phyloP scores from a whole-genome alignment of 1,140 invertebrate genomes.

The Micrasema minimum region DNA sequence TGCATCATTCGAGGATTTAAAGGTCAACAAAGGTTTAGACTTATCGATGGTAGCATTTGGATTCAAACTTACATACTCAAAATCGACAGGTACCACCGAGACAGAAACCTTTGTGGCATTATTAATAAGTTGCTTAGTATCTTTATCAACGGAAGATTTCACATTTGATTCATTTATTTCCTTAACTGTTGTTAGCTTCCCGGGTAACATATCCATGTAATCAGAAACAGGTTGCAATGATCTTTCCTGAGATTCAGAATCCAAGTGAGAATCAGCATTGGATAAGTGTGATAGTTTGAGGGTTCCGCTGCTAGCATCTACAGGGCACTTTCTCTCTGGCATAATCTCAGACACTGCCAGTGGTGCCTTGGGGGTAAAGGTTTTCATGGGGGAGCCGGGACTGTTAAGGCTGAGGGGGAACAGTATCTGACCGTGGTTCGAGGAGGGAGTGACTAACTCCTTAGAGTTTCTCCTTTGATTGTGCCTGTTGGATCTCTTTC shows the following conservation, averaged over 20 bases:
- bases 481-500: slow-evolving; percentile 57
- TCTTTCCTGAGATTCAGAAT: slow-evolving; percentile 9
- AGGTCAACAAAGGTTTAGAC: slow-evolving; percentile 21
- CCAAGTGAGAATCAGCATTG: slow-evolving; percentile 12
- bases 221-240: slow-evolving; percentile 33
- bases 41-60: slow-evolving; percentile 42
- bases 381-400: slow-evolving; percentile 68
- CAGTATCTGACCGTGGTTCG: slow-evolving; percentile 68
- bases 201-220: slow-evolving; percentile 50
- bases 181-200: slow-evolving; percentile 43
- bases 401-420: slow-evolving; percentile 72
- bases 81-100: slow-evolving; percentile 15
- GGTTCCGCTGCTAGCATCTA: slow-evolving; percentile 58
- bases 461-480: slow-evolving; percentile 58
- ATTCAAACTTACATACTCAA: slow-evolving; percentile 51
- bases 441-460: slow-evolving; percentile 62
- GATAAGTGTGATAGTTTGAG: slow-evolving; percentile 44
- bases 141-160: slow-evolving; percentile 45
- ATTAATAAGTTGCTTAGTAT: slow-evolving; percentile 50
- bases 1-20: slow-evolving; percentile 2
- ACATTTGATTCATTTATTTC: slow-evolving; percentile 46
- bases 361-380: slow-evolving; percentile 55
- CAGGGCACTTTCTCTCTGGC: slow-evolving; percentile 54
- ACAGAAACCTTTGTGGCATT: slow-evolving; percentile 48
- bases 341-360: slow-evolving; percentile 47